phyloP scores from a whole-genome alignment of 2,888 invertebrate genomes.

The Gasteruption jaculator region DNA sequence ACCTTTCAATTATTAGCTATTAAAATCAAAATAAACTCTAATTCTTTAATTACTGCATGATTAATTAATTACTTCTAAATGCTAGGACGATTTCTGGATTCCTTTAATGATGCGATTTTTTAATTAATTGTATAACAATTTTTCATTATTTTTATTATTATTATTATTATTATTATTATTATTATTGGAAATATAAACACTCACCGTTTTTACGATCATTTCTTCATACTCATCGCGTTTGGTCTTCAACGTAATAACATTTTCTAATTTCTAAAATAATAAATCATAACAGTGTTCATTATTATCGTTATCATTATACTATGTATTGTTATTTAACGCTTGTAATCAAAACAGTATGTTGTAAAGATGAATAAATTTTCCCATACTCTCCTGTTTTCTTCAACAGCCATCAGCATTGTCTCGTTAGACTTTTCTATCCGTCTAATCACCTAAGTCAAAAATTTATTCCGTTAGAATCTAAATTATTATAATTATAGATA shows the following conservation, averaged over 20 bases:
- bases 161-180: too few species aligned
- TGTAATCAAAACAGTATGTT: constrained; percentile 6
- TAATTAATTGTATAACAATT: too few species aligned
- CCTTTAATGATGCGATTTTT: too few species aligned
- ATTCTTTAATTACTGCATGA: too few species aligned
- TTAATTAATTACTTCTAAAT: too few species aligned
- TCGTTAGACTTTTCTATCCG: constrained; percentile 38
- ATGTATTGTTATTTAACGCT: not conserved
- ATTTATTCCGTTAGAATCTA: too few species aligned
- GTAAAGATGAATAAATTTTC: constrained; percentile 7
- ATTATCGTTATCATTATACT: not conserved
- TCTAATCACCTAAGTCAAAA: constrained; percentile 40
- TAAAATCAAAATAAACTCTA: too few species aligned
- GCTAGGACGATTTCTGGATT: too few species aligned
- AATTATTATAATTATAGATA: too few species aligned
- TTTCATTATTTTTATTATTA: too few species aligned
- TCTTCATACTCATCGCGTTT: constrained; percentile 43
- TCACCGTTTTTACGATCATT: constrained; percentile 39
- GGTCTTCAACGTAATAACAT: constrained; percentile 36
- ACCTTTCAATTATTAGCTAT: too few species aligned
- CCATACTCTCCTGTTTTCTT: constrained; percentile 37
- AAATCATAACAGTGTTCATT: constrained; percentile 3
- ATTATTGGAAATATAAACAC: too few species aligned
- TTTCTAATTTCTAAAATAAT: constrained; percentile 35
- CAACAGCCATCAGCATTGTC: constrained; percentile 31